phyloP scores from a whole-genome alignment of 2,888 invertebrate species.

The Acanthosepion pharaonis region DNA sequence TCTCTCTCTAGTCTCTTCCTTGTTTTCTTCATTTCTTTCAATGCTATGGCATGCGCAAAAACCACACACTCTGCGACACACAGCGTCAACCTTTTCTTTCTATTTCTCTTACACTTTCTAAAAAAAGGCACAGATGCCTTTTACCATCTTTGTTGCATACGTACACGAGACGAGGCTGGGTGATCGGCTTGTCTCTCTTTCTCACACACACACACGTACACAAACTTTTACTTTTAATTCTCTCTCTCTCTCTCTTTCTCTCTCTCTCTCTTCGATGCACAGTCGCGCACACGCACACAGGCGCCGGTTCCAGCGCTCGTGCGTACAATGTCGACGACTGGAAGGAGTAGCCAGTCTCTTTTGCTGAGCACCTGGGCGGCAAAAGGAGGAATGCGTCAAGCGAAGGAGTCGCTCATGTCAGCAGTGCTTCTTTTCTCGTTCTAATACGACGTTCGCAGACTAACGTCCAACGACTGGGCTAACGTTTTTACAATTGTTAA shows the following conservation, averaged over 20 bases:
- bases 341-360: background rate
- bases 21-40: background rate
- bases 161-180: too few species aligned
- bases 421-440: background rate
- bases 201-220: too few species aligned
- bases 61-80: too few species aligned
- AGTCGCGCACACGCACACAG: too few species aligned
- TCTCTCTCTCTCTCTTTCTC: background rate
- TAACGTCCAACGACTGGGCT: background rate
- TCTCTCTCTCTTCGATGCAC: background rate
- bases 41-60: too few species aligned
- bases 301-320: background rate
- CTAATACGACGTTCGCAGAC: background rate
- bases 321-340: constrained; percentile 33
- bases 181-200: background rate
- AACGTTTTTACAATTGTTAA: background rate
- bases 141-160: background rate
- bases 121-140: background rate
- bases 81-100: background rate
- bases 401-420: background rate
- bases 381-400: background rate
- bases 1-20: background rate
- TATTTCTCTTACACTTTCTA: background rate
- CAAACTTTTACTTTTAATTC: too few species aligned
- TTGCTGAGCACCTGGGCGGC: background rate